Base-by-base conservation (phyloP, 2,888 invertebrate species). In the Idaea straminata region DNA sequence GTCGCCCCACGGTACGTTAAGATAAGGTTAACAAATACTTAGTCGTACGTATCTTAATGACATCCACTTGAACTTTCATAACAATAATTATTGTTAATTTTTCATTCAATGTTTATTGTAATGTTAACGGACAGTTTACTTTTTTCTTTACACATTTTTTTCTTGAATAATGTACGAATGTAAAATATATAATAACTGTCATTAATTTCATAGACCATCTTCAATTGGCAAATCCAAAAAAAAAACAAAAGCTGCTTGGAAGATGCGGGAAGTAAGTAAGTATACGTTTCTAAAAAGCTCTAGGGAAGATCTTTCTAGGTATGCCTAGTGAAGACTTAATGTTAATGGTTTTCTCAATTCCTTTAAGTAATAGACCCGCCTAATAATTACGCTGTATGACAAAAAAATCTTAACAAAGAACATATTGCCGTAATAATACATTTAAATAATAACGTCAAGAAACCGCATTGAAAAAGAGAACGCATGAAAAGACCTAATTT, bases 1-100 rank as follows among this genome's bases (percentile, higher is more conserved):
- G 88, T 88, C 89, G 78, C 73, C 77, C 74, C 71, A 81, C 84
- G 88, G 89, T 89, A 86, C 82, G 84, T 82, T 83, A 87, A 78
- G 88, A 88, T 89, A 88, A 87, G 83, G 81, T 79, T 80, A 85
- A 87, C 85, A 88, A 87, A 87, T 85, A 87, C 82, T 81, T 80
- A 83, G 80, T 80, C 78, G 65, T 66, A 82, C 77, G 77, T 78
- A 78, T 78, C 78, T 77, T 78, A 79, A 77, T 77, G 76, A 77
- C 75, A 77, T 77, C 76, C 70, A 71, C 73, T 75, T 75, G 69
- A 79, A 76, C 75, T 78, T 80, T 76, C 68, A 66, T 71, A 74
- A 73, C 67, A 72, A 74, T 68, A 71, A 72, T 63, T 59, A 57
- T 35, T 66, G 67, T 61, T 64, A 59, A 57, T 63, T 62, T 67